These are phyloP conservation scores for Crambe crambe DNA, from an alignment of 37 sponge, comb jelly and placozoan genomes.

Conservation along the genomic window DNA sequence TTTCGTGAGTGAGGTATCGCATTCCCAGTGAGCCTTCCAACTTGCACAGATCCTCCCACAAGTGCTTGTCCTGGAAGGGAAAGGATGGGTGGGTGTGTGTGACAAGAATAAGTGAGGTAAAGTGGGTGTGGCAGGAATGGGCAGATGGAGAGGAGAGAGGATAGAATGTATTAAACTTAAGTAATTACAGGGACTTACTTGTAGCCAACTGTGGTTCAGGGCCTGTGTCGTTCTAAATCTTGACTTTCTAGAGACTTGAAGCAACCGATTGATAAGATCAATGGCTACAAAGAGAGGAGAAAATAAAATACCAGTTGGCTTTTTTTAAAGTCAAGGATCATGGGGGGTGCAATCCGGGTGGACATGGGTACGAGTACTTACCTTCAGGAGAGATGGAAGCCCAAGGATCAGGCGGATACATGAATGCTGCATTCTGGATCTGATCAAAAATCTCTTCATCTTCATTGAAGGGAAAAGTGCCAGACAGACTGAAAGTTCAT, in stretches of 20 bases:
- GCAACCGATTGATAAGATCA: conserved; percentile 82
- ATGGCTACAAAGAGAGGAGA: conserved; percentile 60
- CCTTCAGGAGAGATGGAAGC: conserved; percentile 79
- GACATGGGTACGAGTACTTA: conserved; percentile 24
- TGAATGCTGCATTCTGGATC: conserved; percentile 98
- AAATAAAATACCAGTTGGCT: background rate
- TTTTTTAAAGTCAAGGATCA: no score
- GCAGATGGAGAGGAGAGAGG: background rate
- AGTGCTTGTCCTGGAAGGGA: conserved; percentile 43
- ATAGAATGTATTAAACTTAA: background rate
- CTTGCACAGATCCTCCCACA: conserved; percentile 79
- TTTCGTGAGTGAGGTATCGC: conserved; percentile 85
- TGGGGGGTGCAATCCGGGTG: no score
- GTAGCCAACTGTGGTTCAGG: conserved; percentile 85
- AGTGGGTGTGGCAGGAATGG: background rate
- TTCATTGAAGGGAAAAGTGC: conserved; percentile 99
- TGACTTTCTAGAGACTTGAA: conserved; percentile 79
- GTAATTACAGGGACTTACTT: conserved; percentile 50
- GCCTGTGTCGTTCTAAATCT: conserved; percentile 77
- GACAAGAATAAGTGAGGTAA: no score
- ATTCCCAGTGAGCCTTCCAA: conserved; percentile 65
- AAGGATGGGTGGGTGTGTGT: background rate
- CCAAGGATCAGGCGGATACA: conserved; percentile 99
- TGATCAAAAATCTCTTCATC: conserved; percentile 98
- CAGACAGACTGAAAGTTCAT: conserved; percentile 92